Evolutionary conservation across 2,797 vertebrate genomes (phyloP).

Genomic region (Leuciscus waleckii): DNA sequence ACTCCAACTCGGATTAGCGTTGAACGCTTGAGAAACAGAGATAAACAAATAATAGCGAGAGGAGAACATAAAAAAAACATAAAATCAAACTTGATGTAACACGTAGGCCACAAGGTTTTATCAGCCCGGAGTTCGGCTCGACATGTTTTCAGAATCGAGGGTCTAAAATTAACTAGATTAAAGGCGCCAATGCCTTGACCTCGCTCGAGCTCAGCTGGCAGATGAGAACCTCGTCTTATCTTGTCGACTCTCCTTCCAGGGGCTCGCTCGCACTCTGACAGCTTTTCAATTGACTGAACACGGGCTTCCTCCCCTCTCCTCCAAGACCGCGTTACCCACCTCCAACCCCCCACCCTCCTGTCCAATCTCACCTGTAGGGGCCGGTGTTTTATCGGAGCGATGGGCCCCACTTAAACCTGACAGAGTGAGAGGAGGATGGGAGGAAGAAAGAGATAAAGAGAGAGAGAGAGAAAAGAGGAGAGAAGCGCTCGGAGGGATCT

Average conservation of each 20-base stretch:
- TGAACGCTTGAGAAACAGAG: constrained; percentile 33
- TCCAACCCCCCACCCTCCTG: constrained; percentile 51
- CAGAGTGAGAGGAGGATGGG: constrained; percentile 37
- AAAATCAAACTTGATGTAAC: constrained; percentile 58
- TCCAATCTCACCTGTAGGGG: constrained; percentile 48
- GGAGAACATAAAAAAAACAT: constrained; percentile 19
- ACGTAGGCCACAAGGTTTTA: constrained; percentile 55
- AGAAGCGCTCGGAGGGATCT: not conserved
- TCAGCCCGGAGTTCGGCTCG: constrained; percentile 61
- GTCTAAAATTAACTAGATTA: constrained; percentile 69
- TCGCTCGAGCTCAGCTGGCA: constrained; percentile 52
- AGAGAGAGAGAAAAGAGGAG: constrained; percentile 41
- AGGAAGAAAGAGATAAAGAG: constrained; percentile 28
- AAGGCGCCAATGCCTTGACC: constrained; percentile 70
- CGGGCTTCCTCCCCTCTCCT: constrained; percentile 60
- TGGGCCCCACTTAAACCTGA: constrained; percentile 58
- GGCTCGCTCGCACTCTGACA: constrained; percentile 73
- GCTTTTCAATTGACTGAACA: constrained; percentile 79
- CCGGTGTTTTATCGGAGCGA: constrained; percentile 46
- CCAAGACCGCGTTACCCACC: constrained; percentile 66
- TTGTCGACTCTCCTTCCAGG: constrained; percentile 72
- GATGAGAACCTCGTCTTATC: constrained; percentile 71
- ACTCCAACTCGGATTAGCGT: constrained; percentile 37
- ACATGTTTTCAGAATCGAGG: constrained; percentile 67
- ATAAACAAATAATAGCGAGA: constrained; percentile 49